Conservation (phyloP, 2,797 vertebrate genomes). For the Lepus oiostolus region DNA sequence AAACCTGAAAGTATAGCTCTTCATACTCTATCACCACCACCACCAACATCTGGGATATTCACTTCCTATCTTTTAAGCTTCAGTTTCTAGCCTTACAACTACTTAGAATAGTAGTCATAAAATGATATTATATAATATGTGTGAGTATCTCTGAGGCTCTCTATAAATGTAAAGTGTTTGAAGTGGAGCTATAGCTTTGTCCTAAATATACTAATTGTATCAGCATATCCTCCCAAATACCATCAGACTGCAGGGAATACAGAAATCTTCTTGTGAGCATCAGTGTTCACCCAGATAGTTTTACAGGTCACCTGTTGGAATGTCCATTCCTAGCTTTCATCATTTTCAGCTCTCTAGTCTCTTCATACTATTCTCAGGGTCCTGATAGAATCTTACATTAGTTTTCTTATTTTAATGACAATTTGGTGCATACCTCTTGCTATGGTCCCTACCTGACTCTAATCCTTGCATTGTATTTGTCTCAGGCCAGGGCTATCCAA, state of each 20-base stretch:
- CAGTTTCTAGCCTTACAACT: background rate
- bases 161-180: background rate
- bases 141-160: background rate
- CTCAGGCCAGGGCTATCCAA: background rate
- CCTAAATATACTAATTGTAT: background rate
- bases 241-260: background rate
- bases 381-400: background rate
- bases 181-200: background rate
- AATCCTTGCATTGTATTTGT: background rate
- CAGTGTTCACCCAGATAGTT: background rate
- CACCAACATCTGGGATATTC: background rate
- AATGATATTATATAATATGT: background rate
- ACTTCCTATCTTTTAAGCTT: background rate
- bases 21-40: background rate
- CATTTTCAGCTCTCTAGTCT: background rate
- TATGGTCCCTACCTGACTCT: background rate
- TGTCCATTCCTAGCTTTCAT: background rate
- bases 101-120: conserved; percentile 4
- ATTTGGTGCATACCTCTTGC: background rate
- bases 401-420: background rate
- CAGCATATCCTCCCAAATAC: background rate
- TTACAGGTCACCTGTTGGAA: background rate
- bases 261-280: background rate
- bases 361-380: background rate
- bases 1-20: conserved; percentile 32